Percentiles rank a stretch among this genome's conserved stretches.
These are phyloP conservation scores for Poecilia velifera DNA, from an alignment of 2,797 vertebrate genomes.

Conservation along the genomic window DNA sequence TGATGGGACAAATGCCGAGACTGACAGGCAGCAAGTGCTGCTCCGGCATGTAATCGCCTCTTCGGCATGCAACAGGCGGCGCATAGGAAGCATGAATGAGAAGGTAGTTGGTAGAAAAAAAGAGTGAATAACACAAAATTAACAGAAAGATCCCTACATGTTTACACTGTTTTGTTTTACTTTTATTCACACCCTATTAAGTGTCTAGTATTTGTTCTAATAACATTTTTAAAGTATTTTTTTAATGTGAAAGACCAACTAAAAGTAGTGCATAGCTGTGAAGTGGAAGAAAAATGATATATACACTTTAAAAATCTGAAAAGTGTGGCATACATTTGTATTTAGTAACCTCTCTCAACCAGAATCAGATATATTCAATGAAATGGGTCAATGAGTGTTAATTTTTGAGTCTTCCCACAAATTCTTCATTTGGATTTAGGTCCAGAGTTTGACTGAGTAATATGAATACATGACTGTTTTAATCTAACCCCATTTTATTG, in stretches of 20 bases:
- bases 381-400: background rate
- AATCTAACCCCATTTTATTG: background rate
- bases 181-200: background rate
- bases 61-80: slow-evolving; percentile 38
- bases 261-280: background rate
- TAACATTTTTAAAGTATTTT: background rate
- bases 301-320: background rate
- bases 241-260: background rate
- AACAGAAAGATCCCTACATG: background rate
- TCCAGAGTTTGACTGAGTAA: background rate
- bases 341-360: no score
- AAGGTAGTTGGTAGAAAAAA: background rate
- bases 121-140: background rate
- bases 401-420: background rate
- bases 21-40: slow-evolving; percentile 81
- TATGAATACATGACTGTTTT: background rate
- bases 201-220: background rate
- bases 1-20: slow-evolving; percentile 75
- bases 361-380: background rate
- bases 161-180: background rate
- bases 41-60: slow-evolving; percentile 66
- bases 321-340: no score
- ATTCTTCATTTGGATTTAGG: background rate
- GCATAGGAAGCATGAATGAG: slow-evolving; percentile 14
- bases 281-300: background rate